A percentile compares a stretch with the other conserved stretches of the same genome.
phyloP scores from a whole-genome alignment of 1,140 invertebrate genomes.

The Macrobrachium nipponense region DNA sequence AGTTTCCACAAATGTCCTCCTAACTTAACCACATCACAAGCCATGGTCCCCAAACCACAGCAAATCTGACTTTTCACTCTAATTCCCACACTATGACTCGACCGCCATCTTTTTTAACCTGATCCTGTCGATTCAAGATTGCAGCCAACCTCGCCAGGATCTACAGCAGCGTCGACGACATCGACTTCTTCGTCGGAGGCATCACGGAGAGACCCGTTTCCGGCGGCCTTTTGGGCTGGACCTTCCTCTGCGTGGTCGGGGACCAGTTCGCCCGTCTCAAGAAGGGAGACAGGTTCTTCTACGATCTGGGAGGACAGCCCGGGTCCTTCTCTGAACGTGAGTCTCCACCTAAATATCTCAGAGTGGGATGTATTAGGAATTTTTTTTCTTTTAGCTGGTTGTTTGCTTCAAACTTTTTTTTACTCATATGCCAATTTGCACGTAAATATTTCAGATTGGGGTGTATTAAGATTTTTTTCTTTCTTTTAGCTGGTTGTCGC shows the following conservation, averaged over 20 bases:
- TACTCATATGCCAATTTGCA: no score
- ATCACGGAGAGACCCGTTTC: slow-evolving; percentile 78
- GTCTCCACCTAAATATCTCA: neutral
- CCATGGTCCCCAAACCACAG: no score
- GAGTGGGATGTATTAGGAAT: no score
- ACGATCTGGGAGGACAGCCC: slow-evolving; percentile 72
- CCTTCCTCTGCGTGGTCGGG: slow-evolving; percentile 86
- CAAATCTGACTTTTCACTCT: no score
- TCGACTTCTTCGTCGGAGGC: slow-evolving; percentile 86
- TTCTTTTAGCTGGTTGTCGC: neutral
- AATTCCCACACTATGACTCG: no score
- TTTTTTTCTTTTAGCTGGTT: neutral
- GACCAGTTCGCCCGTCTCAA: slow-evolving; percentile 83
- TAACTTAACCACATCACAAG: no score
- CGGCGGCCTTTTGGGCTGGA: slow-evolving; percentile 82
- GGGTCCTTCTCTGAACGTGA: slow-evolving; percentile 71
- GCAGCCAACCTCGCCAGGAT: slow-evolving; percentile 71
- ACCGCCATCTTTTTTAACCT: no score
- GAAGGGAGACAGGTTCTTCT: slow-evolving; percentile 84
- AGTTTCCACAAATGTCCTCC: no score
- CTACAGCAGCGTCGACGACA: slow-evolving; percentile 78
- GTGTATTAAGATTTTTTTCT: no score
- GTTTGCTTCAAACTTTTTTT: no score
- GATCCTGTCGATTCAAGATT: slow-evolving; percentile 6
- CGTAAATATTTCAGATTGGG: no score